Evolutionary conservation across 2,113 vertebrate genomes (phyloP), one percentile per base, ranked within the genome.

Genomic region (Acanthochromis polyacanthus): DNA sequence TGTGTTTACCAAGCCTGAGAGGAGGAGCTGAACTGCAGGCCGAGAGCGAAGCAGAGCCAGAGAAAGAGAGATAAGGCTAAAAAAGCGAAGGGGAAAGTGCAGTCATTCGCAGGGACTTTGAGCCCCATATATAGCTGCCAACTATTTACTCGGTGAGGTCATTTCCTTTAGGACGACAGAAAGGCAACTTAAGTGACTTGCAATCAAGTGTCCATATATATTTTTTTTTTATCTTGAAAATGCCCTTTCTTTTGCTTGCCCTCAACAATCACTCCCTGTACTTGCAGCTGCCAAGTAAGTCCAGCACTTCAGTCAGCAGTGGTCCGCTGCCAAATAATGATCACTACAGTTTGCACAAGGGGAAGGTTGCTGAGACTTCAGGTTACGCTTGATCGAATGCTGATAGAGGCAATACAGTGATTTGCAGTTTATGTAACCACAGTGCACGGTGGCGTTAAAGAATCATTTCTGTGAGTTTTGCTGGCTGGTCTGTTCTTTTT

Each of bases 121-220:
- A 92, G 89, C 78, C 73, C 75, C 70, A 83, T 74, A 80, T 80
- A 82, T 78, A 81, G 85, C 83, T 75, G 89, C 83, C 76, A 88
- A 91, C 83, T 91, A 89, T 93, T 93, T 92, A 91, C 88, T 84
- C 86, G 88, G 12, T 93, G 86, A 90, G 90, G 88, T 93, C 79
- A 93, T 90, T 93, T 93, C 90, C 87, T 90, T 75, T 40, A 89
- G 83, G 51, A 85, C 61, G 22, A 65, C 69, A 76, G 78, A 82
- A 81, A 87, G 74, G 71, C 62, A 81, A 82, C 71, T 59, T 78
- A 57, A 66, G 71, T 38, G 55, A 78, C 70, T 86, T 43, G 55
- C 70, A 85, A 90, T 88, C 82, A 82, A 82, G 71, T 76, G 80
- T 74, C 68, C 67, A 32, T 70, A 72, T 64, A 81, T 55, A 12